Evolutionary conservation across 2,113 vertebrate genomes (phyloP), one percentile per base, ranked within the genome.

Genomic region (Corapipo altera): DNA sequence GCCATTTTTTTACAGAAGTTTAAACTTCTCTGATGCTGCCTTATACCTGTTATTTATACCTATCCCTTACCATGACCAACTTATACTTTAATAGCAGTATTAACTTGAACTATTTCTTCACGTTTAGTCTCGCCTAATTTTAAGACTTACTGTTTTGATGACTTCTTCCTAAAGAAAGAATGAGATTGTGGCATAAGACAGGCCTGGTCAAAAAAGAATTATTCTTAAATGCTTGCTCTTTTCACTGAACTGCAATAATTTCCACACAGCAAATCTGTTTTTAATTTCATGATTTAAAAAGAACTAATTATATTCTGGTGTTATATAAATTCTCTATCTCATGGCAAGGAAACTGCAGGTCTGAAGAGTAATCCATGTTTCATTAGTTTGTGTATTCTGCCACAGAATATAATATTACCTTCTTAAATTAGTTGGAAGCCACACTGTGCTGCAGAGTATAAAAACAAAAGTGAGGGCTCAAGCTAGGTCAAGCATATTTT

Each of bases 401-500:
- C 85, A 81, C 69, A 65, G 72, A 95, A 93, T 92, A 83, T 80
- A 94, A n/a, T 74, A 96, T 81, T 96, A 80, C 19, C 0, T 67
- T 84, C 93, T 90, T 90, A 94, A 96, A 93, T 95, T 76, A 96
- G 67, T 91, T 92, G 80, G 95, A 96, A 94, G 93, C 69, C 59
- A 59, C 82, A 83, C 78, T 90, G 87, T 51, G 90, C 88, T 83
- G 43, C 52, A 55, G 72, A 90, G 51, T 78, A 21, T 83, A 92
- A 96, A 97, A 96, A 94, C 94, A 96, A 94, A 94, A 93, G 79
- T 57, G 67, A 96, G 69, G 72, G 78, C 90, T 96, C 79, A 93
- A 88, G 90, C 82, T 80, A 92, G 93, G 92, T 96, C 93, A 96
- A 91, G 93, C 95, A 86, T 93, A 92, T 94, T 97, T 94, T 58